phyloP scores from a whole-genome alignment of 2,888 invertebrate genomes.

The Cephus sareptanus region DNA sequence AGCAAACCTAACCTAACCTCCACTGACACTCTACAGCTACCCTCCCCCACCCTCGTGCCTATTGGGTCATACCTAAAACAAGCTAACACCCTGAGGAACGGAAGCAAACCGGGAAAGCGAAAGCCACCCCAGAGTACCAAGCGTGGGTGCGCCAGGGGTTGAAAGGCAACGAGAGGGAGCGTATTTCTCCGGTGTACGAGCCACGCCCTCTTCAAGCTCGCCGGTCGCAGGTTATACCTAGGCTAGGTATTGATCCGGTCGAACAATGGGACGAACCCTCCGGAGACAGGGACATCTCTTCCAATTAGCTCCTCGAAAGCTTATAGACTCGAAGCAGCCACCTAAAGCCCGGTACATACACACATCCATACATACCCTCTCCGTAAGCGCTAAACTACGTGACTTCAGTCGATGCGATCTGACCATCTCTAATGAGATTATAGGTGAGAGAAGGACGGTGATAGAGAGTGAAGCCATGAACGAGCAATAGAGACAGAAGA shows the following conservation, averaged over 20 bases:
- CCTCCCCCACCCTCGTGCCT: neutral
- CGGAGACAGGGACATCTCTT: conserved; percentile 59
- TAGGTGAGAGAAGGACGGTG: neutral
- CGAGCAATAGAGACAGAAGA: conserved; percentile 19
- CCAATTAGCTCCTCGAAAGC: conserved; percentile 45
- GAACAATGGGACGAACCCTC: conserved; percentile 61
- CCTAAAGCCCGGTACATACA: neutral
- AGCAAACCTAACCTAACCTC: neutral
- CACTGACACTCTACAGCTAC: neutral
- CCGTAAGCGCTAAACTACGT: neutral
- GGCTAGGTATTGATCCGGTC: conserved; percentile 62
- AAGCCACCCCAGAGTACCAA: conserved; percentile 21
- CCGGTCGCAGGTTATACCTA: conserved; percentile 55
- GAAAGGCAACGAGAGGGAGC: conserved; percentile 26
- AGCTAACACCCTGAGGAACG: neutral
- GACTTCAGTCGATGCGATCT: neutral
- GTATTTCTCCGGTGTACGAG: conserved; percentile 62
- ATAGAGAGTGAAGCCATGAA: neutral
- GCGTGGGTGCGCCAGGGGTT: neutral
- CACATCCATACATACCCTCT: neutral
- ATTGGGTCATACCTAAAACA: neutral
- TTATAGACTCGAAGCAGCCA: neutral
- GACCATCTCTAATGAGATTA: neutral
- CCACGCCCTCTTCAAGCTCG: conserved; percentile 64
- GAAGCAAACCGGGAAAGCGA: conserved; percentile 30